phyloP scores from a whole-genome alignment of 2,888 invertebrate genomes.

The Geotrupes spiniger region DNA sequence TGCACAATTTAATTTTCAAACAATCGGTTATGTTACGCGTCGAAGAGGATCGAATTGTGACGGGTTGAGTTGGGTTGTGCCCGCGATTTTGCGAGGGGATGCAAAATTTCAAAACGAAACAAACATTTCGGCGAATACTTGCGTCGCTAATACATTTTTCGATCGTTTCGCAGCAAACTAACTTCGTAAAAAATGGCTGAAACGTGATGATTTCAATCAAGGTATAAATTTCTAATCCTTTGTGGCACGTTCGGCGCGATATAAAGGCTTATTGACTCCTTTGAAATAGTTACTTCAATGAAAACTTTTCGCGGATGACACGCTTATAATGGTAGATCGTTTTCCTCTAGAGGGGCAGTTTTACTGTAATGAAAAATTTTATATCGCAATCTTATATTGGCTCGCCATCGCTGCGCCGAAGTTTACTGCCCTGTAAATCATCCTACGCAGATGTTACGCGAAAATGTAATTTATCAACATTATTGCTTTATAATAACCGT shows the following conservation, averaged over 20 bases:
- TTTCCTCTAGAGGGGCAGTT: constrained; percentile 37
- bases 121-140: too few species aligned
- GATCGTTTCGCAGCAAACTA: too few species aligned
- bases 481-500: constrained; percentile 26
- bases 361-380: constrained; percentile 44
- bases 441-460: constrained; percentile 12
- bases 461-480: constrained; percentile 27
- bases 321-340: constrained; percentile 39
- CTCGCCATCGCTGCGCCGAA: constrained; percentile 16
- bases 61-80: too few species aligned
- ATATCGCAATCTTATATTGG: constrained; percentile 28
- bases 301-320: constrained; percentile 37
- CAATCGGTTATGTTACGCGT: too few species aligned
- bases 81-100: too few species aligned
- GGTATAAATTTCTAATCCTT: constrained; percentile 3
- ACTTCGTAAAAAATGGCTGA: too few species aligned
- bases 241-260: background rate
- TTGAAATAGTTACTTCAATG: constrained; percentile 30
- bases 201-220: background rate
- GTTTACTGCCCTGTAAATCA: constrained; percentile 19
- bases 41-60: too few species aligned
- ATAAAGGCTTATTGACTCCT: constrained; percentile 21
- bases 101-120: too few species aligned
- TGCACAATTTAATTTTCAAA: too few species aligned
- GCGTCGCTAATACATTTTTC: too few species aligned